Percentiles rank a stretch among this genome's conserved stretches.
Conservation (phyloP, 2,113 vertebrate species). For the Turnix velox region DNA sequence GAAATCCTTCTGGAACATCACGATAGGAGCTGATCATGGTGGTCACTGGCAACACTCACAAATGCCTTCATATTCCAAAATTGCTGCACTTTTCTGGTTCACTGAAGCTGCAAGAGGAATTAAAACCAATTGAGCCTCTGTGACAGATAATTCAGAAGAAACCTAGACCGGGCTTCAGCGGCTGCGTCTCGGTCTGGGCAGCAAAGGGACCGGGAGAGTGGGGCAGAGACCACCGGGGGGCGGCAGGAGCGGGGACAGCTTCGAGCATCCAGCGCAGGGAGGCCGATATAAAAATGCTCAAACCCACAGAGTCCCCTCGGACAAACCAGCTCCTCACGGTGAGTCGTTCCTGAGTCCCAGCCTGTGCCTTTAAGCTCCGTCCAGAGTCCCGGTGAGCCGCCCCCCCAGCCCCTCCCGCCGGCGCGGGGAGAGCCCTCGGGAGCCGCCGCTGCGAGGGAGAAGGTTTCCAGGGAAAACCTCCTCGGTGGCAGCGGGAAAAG, state of each 20-base stretch:
- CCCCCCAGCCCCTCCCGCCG: background rate
- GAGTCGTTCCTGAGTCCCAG: background rate
- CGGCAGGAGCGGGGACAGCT: too few species aligned
- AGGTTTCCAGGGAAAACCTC: background rate
- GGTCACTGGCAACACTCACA: background rate
- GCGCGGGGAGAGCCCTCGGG: background rate
- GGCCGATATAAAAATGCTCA: too few species aligned
- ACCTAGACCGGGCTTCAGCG: background rate
- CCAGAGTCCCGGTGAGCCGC: background rate
- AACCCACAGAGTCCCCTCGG: too few species aligned
- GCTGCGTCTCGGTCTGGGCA: background rate
- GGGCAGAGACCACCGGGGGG: too few species aligned
- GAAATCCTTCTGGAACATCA: background rate
- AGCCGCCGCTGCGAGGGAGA: background rate
- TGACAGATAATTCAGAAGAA: background rate
- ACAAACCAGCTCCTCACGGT: background rate
- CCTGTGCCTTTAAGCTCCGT: constrained; percentile 30
- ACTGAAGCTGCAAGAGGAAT: background rate
- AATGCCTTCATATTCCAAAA: background rate
- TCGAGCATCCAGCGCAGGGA: too few species aligned
- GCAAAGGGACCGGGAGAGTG: too few species aligned
- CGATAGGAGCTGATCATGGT: background rate
- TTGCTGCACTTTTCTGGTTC: background rate
- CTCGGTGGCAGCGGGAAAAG: background rate
- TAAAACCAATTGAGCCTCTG: background rate